These are phyloP conservation scores for Paraplagusia blochii DNA, from an alignment of 2,113 vertebrate species.

Conservation along the genomic window DNA sequence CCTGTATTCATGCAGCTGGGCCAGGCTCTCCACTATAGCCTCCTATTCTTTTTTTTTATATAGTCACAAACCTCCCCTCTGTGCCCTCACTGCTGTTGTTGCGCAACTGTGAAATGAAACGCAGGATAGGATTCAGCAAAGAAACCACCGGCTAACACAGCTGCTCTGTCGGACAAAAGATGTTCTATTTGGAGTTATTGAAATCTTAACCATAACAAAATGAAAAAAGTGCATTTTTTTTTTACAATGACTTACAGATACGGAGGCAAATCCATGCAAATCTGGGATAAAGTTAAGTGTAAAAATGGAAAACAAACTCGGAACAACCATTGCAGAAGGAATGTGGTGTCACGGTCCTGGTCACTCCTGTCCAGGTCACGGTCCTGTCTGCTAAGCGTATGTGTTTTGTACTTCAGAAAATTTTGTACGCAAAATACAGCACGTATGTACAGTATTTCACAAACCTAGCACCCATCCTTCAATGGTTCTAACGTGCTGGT, in stretches of 20 bases:
- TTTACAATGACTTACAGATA: background rate
- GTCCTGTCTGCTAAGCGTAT: no score
- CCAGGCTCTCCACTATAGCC: slow-evolving; percentile 30
- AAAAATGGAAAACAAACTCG: no score
- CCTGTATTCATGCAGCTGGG: slow-evolving; percentile 31
- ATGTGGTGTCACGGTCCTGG: no score
- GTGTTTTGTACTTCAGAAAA: no score
- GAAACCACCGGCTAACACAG: slow-evolving; percentile 7
- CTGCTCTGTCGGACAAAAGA: slow-evolving; percentile 9
- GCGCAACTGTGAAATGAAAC: slow-evolving; percentile 17
- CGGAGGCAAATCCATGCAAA: background rate
- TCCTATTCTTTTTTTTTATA: slow-evolving; percentile 25
- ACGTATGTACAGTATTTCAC: no score
- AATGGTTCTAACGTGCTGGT: no score
- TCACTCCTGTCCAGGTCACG: no score
- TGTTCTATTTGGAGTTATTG: background rate
- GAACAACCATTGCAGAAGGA: no score
- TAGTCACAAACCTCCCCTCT: slow-evolving; percentile 13
- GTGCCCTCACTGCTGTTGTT: slow-evolving; percentile 50
- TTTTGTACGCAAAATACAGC: no score
- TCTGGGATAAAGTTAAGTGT: background rate
- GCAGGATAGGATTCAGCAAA: slow-evolving; percentile 33
- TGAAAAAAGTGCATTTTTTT: no score
- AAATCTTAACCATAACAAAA: slow-evolving; percentile 1
- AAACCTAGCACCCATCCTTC: no score